Percentiles rank a stretch among this genome's conserved stretches.
These are phyloP conservation scores for Clarias pachynema DNA, from an alignment of 2,797 vertebrate genomes.

Conservation along the genomic window DNA sequence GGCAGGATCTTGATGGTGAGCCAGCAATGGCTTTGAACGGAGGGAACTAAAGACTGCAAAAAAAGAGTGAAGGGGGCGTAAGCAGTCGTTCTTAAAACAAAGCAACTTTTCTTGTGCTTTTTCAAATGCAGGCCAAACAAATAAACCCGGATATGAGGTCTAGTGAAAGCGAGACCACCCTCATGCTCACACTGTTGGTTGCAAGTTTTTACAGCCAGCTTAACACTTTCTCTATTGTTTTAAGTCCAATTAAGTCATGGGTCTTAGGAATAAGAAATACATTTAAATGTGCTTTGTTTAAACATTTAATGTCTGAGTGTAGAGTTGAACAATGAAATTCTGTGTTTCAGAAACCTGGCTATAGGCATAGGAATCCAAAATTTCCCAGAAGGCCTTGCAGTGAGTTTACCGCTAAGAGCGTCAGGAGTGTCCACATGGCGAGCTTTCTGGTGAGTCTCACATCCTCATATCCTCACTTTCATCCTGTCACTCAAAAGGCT, in stretches of 20 bases:
- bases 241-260: not conserved
- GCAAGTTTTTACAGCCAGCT: not conserved
- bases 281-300: not conserved
- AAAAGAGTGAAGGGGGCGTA: not conserved
- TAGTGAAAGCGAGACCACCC: not conserved
- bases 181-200: not conserved
- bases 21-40: constrained; percentile 57
- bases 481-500: not conserved
- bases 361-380: constrained; percentile 97
- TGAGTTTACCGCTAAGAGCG: constrained; percentile 89
- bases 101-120: constrained; percentile 6
- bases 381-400: constrained; percentile 95
- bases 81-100: not conserved
- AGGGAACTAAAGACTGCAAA: not conserved
- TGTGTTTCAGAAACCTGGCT: constrained; percentile 85
- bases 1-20: constrained; percentile 76
- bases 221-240: constrained; percentile 7
- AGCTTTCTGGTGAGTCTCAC: constrained; percentile 86
- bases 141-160: not conserved
- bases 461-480: not conserved
- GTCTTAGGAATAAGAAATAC: not conserved
- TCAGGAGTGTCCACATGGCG: constrained; percentile 87
- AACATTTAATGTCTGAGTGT: not conserved
- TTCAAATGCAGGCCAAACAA: constrained; percentile 6
- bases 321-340: not conserved